These are phyloP conservation scores for Melanotaenia maccullochi DNA, from an alignment of 2,797 vertebrate genomes.

Conservation along the genomic window DNA sequence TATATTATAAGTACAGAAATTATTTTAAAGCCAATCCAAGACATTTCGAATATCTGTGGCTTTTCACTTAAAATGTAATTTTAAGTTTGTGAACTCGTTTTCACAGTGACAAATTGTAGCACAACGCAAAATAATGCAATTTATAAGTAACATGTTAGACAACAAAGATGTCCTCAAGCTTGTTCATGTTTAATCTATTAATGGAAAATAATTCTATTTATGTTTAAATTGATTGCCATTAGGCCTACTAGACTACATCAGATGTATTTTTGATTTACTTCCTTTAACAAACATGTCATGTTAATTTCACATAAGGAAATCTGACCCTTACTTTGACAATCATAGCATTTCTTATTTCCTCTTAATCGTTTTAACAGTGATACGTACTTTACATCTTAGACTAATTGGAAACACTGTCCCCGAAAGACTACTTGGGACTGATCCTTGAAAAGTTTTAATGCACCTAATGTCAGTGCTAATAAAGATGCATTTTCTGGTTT, in stretches of 20 bases:
- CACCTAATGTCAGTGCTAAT: conserved; percentile 64
- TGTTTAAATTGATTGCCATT: conserved; percentile 30
- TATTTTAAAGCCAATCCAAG: conserved; percentile 24
- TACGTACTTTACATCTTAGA: conserved; percentile 40
- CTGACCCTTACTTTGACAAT: conserved; percentile 55
- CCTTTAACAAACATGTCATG: conserved; percentile 35
- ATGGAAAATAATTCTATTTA: background rate
- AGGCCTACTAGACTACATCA: conserved; percentile 34
- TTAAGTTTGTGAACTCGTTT: conserved; percentile 38
- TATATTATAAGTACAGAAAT: conserved; percentile 18
- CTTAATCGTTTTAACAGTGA: conserved; percentile 56
- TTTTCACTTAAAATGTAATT: conserved; percentile 22
- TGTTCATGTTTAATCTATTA: background rate
- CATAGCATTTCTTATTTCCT: conserved; percentile 49
- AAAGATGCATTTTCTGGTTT: conserved; percentile 68
- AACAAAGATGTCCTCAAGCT: conserved; percentile 1
- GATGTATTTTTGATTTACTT: conserved; percentile 23
- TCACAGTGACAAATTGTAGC: conserved; percentile 23
- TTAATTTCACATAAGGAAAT: conserved; percentile 61
- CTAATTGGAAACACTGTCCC: conserved; percentile 76
- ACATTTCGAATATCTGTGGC: conserved; percentile 27
- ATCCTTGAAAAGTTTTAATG: conserved; percentile 77
- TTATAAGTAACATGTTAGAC: conserved; percentile 38
- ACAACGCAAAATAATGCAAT: conserved; percentile 40
- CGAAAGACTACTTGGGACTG: conserved; percentile 76